Evolutionary conservation across 2,797 vertebrate genomes (phyloP).

Genomic region (Diglossa cyanea): DNA sequence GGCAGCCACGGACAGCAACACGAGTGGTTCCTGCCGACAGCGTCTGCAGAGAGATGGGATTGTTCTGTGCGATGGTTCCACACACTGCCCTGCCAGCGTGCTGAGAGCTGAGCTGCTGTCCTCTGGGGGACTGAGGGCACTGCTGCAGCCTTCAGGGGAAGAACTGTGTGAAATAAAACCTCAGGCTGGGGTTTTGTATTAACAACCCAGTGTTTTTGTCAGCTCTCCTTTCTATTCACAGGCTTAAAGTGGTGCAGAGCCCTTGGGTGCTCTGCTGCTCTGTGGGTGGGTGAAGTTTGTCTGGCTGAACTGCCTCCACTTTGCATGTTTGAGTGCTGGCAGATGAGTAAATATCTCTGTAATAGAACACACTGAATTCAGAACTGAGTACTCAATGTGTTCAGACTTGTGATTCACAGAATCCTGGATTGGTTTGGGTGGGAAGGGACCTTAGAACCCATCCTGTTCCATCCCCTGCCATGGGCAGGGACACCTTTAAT

Average conservation of each 20-base stretch:
- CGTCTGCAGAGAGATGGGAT: conserved; percentile 70
- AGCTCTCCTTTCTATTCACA: not conserved
- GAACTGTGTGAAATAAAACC: not conserved
- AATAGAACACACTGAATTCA: not conserved
- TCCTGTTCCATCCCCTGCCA: not conserved
- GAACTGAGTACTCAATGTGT: fast-evolving
- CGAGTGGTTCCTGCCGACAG: conserved; percentile 85
- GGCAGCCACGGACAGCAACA: conserved; percentile 74
- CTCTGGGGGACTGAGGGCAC: fast-evolving
- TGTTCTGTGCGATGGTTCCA: conserved; percentile 83
- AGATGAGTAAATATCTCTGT: not conserved
- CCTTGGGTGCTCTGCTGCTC: not conserved
- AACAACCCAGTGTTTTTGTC: not conserved
- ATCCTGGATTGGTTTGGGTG: not conserved
- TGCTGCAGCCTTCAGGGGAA: not conserved
- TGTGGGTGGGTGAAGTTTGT: not conserved
- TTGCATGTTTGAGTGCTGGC: not conserved
- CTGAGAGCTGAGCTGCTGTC: no score
- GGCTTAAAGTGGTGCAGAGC: not conserved
- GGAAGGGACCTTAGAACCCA: not conserved
- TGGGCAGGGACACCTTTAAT: not conserved
- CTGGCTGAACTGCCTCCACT: not conserved
- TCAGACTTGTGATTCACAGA: not conserved
- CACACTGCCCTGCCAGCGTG: conserved; percentile 42
- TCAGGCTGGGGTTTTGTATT: not conserved